Base-by-base conservation (phyloP, 2,113 vertebrate genomes). In the Hippocampus comes region DNA sequence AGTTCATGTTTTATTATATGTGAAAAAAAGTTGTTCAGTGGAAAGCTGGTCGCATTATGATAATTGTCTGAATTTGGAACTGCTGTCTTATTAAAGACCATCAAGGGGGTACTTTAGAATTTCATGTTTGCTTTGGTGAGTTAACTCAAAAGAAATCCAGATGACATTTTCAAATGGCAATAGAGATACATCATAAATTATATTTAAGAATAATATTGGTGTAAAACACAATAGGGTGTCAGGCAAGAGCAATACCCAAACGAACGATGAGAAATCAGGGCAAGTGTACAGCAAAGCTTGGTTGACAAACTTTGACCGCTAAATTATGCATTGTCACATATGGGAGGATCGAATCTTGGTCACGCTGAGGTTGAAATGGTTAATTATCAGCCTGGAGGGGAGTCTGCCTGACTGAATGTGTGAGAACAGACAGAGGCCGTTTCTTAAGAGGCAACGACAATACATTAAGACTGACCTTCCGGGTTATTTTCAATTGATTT, bases 301-400 rank as follows among this genome's bases (percentile, higher is more conserved):
- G 74, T 56, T 79, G 75, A 85, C 80, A 79, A 82, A 73, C 80
- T 71, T 70, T 82, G 78, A 84, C 71, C 69, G 63, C 78, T 92
- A 88, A 92, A 93, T 92, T 92, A 93, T 92, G 89, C 90, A 92
- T 91, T 23, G 87, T 89, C 89, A 92, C 89, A 92, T 90, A 89
- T 90, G 89, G 86, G 70, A 77, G 80, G 82, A 74, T 75, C 85
- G 81, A 79, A 84, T 88, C 77, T 80, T 81, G 82, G 78, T 86
- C 72, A 84, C 76, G 76, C 84, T 67, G 81, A 84, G 83, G 88
- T 84, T 89, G 86, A 88, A 87, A 86, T 71, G 82, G 90, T 91
- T 91, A 91, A 90, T 89, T 79, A 92, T 92, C 90, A 87, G 87
- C 89, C 77, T 77, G 73, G 72, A 87, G 79, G 79, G 63, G 77